Base-by-base conservation (phyloP, 2,113 vertebrate genomes). In the Halcyon malimbica region DNA sequence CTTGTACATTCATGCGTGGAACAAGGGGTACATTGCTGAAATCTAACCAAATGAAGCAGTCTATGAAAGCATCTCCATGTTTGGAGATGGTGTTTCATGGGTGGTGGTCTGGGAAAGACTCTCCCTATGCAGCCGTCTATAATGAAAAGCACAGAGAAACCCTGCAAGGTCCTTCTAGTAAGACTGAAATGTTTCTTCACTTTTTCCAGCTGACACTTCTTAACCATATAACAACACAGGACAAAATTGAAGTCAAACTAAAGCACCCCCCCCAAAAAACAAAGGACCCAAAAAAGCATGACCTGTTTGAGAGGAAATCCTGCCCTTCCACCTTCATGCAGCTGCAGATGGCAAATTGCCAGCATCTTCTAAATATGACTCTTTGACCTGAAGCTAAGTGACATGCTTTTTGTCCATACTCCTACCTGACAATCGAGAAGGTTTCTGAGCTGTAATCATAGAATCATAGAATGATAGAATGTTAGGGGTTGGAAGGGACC, bases 241-340 rank as follows among this genome's bases (percentile, higher is more conserved):
- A 87, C 73, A 94, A 94, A 92, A 89, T 81, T 53, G 25, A 86
- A 95, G 81, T 87, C 11, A 89, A 89, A 89, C 64, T 89, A 93
- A 94, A 81, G 60, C 35, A 74, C 20, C 51, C 16, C 60, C 60
- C 12, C 14, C 75, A n/a, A n/a, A 29, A 74, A 89, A 95, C 94
- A 96, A 96, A 97, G 83, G 70, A 94, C 87, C 69, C 69, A 96
- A 96, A 96, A 97, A 95, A 95, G 57, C 93, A 95, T 93, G 87
- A 95, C 89, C 89, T 96, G 53, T 95, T 94, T 91, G 50, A 57
- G 84, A 96, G 96, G 96, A 96, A 94, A 97, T 97, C 95, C 95
- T 97, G 93, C 81, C 70, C 63, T 94, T 97, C 96, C 87, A 96
- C 84, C 94, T 96, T 93, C 81, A 76, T 79, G 84, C 96, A 97